phyloP scores from a whole-genome alignment of 2,888 invertebrate genomes.

The Drosophila nr. perissopoda region DNA sequence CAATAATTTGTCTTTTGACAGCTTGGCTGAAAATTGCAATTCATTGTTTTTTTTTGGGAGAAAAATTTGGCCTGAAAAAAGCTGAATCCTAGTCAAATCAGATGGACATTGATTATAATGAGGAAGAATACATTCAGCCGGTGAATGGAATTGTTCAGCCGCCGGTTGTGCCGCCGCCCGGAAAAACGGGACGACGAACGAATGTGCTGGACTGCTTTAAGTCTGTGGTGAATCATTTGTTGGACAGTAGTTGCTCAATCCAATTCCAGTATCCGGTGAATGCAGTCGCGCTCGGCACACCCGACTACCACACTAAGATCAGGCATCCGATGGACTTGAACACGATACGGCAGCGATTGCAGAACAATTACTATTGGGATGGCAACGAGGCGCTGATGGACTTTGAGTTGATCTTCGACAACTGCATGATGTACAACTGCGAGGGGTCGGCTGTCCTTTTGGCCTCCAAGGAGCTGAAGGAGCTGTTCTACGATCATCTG shows the following conservation, averaged over 20 bases:
- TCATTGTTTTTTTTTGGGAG: neutral
- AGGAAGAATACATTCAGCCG: slow-evolving; percentile 6
- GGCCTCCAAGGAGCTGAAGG: slow-evolving; percentile 33
- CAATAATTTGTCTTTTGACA: neutral
- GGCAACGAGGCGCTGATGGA: slow-evolving; percentile 44
- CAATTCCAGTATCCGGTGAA: slow-evolving; percentile 46
- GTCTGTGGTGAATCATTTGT: slow-evolving; percentile 10
- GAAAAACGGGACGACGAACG: slow-evolving; percentile 35
- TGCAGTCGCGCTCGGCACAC: slow-evolving; percentile 8
- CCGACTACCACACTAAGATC: slow-evolving; percentile 38
- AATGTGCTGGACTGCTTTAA: slow-evolving; percentile 41
- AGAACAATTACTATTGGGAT: slow-evolving; percentile 48
- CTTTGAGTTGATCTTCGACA: slow-evolving; percentile 44
- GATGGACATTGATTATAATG: neutral
- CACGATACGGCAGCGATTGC: slow-evolving; percentile 41
- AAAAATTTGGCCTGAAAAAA: neutral
- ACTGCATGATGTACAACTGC: slow-evolving; percentile 42
- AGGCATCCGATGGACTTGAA: slow-evolving; percentile 48
- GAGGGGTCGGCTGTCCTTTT: slow-evolving; percentile 19
- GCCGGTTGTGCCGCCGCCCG: slow-evolving; percentile 38
- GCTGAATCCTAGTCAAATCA: neutral
- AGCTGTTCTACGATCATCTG: slow-evolving; percentile 14
- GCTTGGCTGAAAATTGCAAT: neutral
- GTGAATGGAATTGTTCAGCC: slow-evolving; percentile 56
- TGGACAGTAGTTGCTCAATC: slow-evolving; percentile 2